Evolutionary conservation across 2,797 vertebrate genomes (phyloP).

Genomic region (Alectoris magna): DNA sequence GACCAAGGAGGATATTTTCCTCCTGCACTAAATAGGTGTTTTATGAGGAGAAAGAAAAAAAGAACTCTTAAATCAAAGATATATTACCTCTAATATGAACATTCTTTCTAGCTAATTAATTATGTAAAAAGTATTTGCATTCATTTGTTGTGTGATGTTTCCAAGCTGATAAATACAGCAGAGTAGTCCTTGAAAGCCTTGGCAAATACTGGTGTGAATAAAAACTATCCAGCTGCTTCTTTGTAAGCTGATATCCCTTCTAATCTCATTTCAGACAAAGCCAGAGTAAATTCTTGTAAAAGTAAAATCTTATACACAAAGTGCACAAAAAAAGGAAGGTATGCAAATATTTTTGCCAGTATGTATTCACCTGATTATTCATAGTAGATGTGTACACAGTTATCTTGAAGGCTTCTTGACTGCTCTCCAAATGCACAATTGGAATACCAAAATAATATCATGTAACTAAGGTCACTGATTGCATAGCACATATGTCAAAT

Average conservation of each 20-base stretch:
- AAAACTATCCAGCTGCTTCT: neutral
- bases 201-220: neutral
- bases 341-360: constrained; percentile 16
- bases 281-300: neutral
- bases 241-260: neutral
- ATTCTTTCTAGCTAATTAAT: neutral
- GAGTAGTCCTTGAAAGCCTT: neutral
- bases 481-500: constrained; percentile 9
- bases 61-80: neutral
- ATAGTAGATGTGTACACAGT: neutral
- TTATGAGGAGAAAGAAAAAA: neutral
- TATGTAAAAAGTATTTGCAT: neutral
- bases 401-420: constrained; percentile 20
- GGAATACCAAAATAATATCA: constrained; percentile 15
- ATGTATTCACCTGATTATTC: neutral
- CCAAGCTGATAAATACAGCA: neutral
- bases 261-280: neutral
- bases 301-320: neutral
- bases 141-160: neutral
- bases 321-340: constrained; percentile 1
- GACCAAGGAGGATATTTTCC: neutral
- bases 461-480: neutral
- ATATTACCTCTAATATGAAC: neutral
- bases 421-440: constrained; percentile 6
- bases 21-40: neutral